Evolutionary conservation across 37 sponge, comb jelly and placozoan genomes (phyloP).

Genomic region (Beroe ovata): DNA sequence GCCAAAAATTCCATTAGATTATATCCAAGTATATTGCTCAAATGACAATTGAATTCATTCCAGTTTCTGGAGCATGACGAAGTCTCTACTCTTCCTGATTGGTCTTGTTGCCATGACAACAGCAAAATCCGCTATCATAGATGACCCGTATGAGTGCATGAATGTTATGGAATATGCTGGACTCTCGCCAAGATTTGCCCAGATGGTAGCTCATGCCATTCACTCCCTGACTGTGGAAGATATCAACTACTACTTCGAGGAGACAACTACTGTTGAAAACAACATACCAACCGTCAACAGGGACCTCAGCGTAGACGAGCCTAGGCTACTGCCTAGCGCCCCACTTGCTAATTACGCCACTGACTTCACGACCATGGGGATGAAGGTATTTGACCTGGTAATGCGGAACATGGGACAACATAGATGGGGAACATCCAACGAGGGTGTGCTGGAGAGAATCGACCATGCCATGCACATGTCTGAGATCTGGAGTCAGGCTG

Average conservation of each 20-base stretch:
- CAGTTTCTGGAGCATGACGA: too few relatives aligned
- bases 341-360: neutral
- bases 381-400: neutral
- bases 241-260: neutral
- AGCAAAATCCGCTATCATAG: too few relatives aligned
- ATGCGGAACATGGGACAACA: neutral
- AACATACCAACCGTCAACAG: neutral
- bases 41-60: too few relatives aligned
- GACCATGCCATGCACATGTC: neutral
- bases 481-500: neutral
- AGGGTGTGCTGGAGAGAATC: neutral
- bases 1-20: too few relatives aligned
- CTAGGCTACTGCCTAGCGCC: neutral
- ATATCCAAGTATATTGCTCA: too few relatives aligned
- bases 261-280: neutral
- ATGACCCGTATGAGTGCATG: too few relatives aligned
- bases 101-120: too few relatives aligned
- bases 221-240: neutral
- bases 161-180: neutral
- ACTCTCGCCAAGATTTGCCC: neutral
- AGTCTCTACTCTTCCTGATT: too few relatives aligned
- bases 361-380: neutral
- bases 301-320: neutral
- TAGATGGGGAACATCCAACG: neutral
- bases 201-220: neutral